Percentiles rank a stretch among this genome's conserved stretches.
Evolutionary conservation across 2,113 vertebrate species (phyloP).

Genomic region (Ranitomeya variabilis): DNA sequence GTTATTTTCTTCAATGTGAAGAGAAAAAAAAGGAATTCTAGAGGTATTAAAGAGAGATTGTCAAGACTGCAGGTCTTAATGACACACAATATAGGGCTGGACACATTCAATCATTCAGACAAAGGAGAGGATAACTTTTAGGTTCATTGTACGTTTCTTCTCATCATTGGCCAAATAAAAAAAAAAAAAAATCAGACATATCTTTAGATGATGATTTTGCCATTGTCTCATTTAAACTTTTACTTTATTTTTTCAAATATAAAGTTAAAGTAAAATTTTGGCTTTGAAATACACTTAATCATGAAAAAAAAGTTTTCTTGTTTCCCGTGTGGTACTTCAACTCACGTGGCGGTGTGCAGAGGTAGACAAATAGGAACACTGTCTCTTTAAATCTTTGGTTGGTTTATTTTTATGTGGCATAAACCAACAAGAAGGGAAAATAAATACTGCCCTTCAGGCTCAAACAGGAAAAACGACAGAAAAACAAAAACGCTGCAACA

Average conservation of each 20-base stretch:
- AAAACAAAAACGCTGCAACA: too few species aligned
- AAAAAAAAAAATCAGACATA: neutral
- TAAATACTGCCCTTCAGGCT: too few species aligned
- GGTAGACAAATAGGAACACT: too few species aligned
- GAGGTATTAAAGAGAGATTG: conserved; percentile 46
- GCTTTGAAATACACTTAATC: too few species aligned
- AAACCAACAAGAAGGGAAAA: too few species aligned
- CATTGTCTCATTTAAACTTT: neutral
- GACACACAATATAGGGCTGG: conserved; percentile 37
- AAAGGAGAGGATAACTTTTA: conserved; percentile 37
- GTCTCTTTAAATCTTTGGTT: too few species aligned
- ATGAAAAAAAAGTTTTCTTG: too few species aligned
- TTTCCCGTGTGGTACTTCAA: too few species aligned
- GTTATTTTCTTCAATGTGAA: conserved; percentile 54
- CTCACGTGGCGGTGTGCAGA: too few species aligned
- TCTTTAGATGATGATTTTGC: neutral
- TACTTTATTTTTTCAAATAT: neutral
- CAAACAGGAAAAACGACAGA: too few species aligned
- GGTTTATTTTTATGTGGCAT: too few species aligned
- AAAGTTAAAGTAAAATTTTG: neutral
- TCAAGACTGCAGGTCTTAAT: conserved; percentile 50
- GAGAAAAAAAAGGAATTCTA: conserved; percentile 45
- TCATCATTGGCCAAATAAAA: neutral
- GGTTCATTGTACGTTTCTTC: neutral
- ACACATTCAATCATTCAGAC: conserved; percentile 21